phyloP scores from a whole-genome alignment of 2,113 vertebrate genomes.

The Ptilonorhynchus violaceus region DNA sequence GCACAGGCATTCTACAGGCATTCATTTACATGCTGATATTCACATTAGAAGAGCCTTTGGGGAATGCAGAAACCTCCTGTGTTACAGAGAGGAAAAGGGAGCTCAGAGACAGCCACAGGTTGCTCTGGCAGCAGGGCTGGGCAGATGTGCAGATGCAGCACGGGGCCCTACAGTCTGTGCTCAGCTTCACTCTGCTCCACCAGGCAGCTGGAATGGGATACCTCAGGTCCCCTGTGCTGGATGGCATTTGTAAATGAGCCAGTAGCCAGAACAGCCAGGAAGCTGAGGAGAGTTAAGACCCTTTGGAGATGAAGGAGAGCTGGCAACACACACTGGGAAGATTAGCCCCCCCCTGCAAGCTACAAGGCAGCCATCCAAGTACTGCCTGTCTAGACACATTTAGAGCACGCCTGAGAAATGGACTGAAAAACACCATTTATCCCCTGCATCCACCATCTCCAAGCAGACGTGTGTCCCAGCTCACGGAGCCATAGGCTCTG shows the following conservation, averaged over 20 bases:
- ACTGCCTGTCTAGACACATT: conserved; percentile 7
- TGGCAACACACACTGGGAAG: background rate
- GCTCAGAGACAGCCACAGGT: rapidly evolving
- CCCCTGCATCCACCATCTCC: background rate
- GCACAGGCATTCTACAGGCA: background rate
- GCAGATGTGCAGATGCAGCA: background rate
- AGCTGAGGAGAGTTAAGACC: background rate
- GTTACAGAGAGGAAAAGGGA: background rate
- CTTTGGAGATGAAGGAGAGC: background rate
- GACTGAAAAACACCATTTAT: background rate
- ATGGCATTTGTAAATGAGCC: background rate
- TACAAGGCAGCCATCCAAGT: background rate
- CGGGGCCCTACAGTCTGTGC: background rate
- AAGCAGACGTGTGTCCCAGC: background rate
- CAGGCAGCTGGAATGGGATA: background rate
- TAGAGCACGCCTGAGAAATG: conserved; percentile 5
- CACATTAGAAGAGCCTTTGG: background rate
- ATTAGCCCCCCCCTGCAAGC: background rate
- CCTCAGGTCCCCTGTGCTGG: background rate
- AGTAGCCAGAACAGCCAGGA: background rate
- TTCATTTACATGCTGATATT: background rate
- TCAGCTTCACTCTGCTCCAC: background rate
- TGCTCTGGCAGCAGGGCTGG: background rate
- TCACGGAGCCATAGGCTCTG: background rate
- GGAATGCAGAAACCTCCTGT: background rate